phyloP scores from a whole-genome alignment of 2,888 invertebrate species.

The Athripsodes cinereus region DNA sequence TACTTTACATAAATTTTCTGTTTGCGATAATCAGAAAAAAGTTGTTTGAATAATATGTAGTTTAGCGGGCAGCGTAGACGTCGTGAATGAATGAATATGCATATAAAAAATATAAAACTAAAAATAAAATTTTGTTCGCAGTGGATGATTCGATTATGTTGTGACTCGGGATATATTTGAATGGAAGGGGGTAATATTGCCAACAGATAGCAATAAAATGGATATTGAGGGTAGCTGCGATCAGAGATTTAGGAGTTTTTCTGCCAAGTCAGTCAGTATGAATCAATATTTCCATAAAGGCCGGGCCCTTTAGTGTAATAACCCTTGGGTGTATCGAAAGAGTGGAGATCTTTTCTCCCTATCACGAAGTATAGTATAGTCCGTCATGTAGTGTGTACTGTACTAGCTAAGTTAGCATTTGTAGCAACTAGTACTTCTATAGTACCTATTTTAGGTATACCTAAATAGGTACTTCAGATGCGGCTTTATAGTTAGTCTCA shows the following conservation, averaged over 20 bases:
- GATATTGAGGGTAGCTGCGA: conserved; percentile 21
- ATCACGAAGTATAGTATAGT: no score
- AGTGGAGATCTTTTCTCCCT: neutral
- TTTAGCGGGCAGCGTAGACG: no score
- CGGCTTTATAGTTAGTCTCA: no score
- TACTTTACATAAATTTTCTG: no score
- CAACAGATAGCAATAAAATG: conserved; percentile 28
- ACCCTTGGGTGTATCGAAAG: conserved; percentile 19
- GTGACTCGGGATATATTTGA: conserved; percentile 1
- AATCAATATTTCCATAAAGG: conserved; percentile 29
- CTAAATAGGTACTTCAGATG: no score
- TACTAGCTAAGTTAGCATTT: no score
- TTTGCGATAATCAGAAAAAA: no score
- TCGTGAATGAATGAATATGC: no score
- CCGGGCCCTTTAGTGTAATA: conserved; percentile 22
- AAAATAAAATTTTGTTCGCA: neutral
- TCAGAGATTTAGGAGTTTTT: conserved; percentile 28
- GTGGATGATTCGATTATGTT: neutral
- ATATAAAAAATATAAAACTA: no score
- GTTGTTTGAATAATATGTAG: no score
- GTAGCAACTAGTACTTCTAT: no score
- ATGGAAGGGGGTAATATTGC: conserved; percentile 26
- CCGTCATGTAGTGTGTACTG: neutral
- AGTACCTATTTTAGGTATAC: no score
- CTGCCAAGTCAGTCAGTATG: conserved; percentile 29